These are phyloP conservation scores for Cephalopholis sonnerati DNA, from an alignment of 2,113 vertebrate genomes.

Conservation along the genomic window DNA sequence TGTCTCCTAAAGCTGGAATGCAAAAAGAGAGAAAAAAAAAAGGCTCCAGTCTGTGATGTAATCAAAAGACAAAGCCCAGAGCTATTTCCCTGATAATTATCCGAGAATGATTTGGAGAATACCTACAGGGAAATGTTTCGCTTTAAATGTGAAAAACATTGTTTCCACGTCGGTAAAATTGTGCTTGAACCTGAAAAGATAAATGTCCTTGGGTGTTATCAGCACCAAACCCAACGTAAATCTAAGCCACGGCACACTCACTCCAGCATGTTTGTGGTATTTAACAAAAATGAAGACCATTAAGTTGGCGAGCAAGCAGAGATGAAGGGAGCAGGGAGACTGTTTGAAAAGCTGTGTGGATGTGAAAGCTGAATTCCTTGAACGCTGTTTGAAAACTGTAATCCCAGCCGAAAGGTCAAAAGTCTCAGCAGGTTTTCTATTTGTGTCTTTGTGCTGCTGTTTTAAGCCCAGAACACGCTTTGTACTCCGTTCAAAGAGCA, in stretches of 20 bases:
- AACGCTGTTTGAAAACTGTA: conserved; percentile 85
- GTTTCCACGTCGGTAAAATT: not conserved
- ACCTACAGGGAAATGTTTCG: conserved; percentile 18
- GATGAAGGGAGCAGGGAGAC: conserved; percentile 71
- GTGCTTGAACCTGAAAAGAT: not conserved
- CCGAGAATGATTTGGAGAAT: conserved; percentile 19
- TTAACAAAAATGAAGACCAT: conserved; percentile 67
- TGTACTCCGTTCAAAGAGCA: conserved; percentile 85
- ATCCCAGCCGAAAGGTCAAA: conserved; percentile 83
- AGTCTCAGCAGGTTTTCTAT: conserved; percentile 83
- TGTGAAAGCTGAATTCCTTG: conserved; percentile 77
- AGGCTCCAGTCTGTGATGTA: conserved; percentile 70
- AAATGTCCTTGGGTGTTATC: not conserved
- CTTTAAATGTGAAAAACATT: conserved; percentile 31
- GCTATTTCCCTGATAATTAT: conserved; percentile 46
- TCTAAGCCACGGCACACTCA: conserved; percentile 16
- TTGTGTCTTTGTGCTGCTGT: conserved; percentile 82
- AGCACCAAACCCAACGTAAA: not conserved
- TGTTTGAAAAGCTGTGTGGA: conserved; percentile 71
- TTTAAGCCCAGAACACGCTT: conserved; percentile 83
- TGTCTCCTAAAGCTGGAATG: conserved; percentile 66
- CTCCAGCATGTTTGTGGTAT: conserved; percentile 69
- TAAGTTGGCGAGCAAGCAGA: conserved; percentile 61
- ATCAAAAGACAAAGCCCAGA: conserved; percentile 61
- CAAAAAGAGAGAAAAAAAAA: conserved; percentile 47